Evolutionary conservation across 1,140 invertebrate species (phyloP).

Genomic region (Zelostemma sp.): DNA sequence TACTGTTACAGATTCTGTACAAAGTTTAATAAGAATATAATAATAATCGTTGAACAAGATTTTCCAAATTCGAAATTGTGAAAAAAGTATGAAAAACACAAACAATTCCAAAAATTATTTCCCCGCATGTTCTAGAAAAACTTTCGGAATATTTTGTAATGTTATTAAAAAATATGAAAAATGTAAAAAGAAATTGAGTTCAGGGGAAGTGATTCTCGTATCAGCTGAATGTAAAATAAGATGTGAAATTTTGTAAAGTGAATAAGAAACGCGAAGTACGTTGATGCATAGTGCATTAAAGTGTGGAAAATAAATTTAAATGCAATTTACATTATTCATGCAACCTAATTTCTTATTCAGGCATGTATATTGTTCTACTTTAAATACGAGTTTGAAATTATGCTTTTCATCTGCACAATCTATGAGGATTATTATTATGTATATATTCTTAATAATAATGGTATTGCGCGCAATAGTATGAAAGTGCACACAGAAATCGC

Average conservation of each 20-base stretch:
- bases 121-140: too few species aligned
- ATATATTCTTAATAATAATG: constrained; percentile 47
- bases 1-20: too few species aligned
- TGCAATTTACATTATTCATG: constrained; percentile 51
- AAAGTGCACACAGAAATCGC: constrained; percentile 3
- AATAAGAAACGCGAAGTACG: constrained; percentile 46
- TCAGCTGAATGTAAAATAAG: constrained; percentile 38
- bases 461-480: constrained; percentile 28
- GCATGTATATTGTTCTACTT: constrained; percentile 50
- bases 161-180: too few species aligned
- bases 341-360: constrained; percentile 50
- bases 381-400: constrained; percentile 50
- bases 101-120: too few species aligned
- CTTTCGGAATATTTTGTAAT: too few species aligned
- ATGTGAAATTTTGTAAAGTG: constrained; percentile 43
- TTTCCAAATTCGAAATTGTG: too few species aligned
- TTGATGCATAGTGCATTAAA: constrained; percentile 50
- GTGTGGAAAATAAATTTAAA: constrained; percentile 51
- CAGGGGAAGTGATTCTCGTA: neutral
- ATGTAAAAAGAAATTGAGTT: too few species aligned
- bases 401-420: constrained; percentile 48
- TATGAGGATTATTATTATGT: constrained; percentile 48
- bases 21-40: too few species aligned
- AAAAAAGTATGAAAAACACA: too few species aligned
- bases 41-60: too few species aligned